phyloP scores from a whole-genome alignment of 1,140 invertebrate species.

The Venturia canescens region DNA sequence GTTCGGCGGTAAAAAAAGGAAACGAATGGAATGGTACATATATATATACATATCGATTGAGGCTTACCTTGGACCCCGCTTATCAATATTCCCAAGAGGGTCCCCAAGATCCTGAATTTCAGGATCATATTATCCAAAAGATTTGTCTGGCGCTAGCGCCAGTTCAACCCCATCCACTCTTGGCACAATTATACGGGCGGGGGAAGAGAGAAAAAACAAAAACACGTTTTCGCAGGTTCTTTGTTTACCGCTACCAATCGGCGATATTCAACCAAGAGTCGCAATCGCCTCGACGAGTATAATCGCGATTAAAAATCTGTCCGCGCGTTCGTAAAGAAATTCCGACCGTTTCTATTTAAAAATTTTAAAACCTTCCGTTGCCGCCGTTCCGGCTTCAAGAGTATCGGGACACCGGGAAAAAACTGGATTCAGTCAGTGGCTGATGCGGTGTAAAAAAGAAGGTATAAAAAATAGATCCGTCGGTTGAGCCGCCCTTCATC shows the following conservation, averaged over 20 bases:
- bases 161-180: conserved; percentile 1
- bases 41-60: not conserved
- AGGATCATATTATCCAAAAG: conserved; percentile 58
- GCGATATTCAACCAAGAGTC: too few relatives aligned
- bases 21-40: not conserved
- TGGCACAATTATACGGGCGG: not conserved
- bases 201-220: not conserved
- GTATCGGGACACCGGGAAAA: too few relatives aligned
- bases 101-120: conserved; percentile 63
- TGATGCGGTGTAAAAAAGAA: not conserved
- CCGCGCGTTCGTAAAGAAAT: not conserved
- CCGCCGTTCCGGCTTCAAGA: not conserved
- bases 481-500: not conserved
- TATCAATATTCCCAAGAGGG: conserved; percentile 63
- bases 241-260: not conserved
- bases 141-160: conserved; percentile 50
- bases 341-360: too few relatives aligned
- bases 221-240: not conserved
- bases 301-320: not conserved
- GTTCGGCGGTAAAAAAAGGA: not conserved
- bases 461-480: not conserved
- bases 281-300: not conserved
- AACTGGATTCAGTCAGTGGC: not conserved
- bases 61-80: conserved; percentile 65
- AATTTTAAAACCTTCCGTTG: not conserved